phyloP scores from a whole-genome alignment of 2,113 vertebrate species.

The Pterocles orientalis region DNA sequence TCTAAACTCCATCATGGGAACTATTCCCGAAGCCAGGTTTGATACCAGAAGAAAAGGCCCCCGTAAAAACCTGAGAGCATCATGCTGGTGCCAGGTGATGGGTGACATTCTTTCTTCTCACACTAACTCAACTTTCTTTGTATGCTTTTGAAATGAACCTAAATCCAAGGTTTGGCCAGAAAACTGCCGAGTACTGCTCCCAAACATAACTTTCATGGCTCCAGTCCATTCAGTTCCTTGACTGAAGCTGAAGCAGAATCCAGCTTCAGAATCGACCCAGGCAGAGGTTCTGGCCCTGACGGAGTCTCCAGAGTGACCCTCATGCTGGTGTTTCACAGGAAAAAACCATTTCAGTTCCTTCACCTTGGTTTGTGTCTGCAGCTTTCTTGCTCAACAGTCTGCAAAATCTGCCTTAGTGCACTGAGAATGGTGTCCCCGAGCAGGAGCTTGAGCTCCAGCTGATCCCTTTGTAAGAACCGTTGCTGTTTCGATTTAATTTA shows the following conservation, averaged over 20 bases:
- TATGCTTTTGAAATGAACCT: neutral
- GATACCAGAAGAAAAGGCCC: neutral
- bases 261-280: neutral
- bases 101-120: neutral
- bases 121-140: neutral
- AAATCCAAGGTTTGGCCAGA: neutral
- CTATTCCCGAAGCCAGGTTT: neutral
- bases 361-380: neutral
- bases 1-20: neutral
- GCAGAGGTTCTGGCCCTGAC: neutral
- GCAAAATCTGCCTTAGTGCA: neutral
- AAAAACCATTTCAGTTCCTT: neutral
- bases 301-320: neutral
- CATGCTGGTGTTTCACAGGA: neutral
- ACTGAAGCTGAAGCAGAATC: neutral
- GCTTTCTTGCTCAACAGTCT: slow-evolving; percentile 20
- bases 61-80: neutral
- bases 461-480: slow-evolving; percentile 21
- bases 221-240: neutral
- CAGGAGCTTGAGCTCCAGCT: neutral
- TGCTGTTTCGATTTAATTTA: slow-evolving; percentile 33
- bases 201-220: neutral
- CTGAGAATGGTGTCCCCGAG: slow-evolving; percentile 14
- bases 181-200: neutral
- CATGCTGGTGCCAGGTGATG: neutral